Evolutionary conservation across 2,888 invertebrate species (phyloP), one percentile per base, ranked within the genome.

Genomic region (Anoplius nigerrimus): DNA sequence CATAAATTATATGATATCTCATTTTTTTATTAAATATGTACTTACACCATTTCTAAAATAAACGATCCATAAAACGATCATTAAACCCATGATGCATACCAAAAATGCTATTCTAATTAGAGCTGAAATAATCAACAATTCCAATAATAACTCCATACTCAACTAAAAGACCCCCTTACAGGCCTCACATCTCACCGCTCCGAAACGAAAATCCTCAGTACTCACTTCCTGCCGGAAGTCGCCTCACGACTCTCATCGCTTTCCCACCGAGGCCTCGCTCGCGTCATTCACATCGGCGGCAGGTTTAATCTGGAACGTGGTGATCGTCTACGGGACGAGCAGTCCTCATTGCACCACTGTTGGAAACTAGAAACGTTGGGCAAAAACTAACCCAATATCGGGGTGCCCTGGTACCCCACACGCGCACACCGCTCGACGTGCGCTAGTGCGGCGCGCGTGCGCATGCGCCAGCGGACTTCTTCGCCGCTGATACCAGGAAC

Each of bases 331-430:
- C 82, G 82, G 85, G 84, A 84, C 76, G 73, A 75, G 73, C 74
- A 83, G 85, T 75, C 84, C 84, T 83, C 84, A 76, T 84, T 84
- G 82, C 76, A 84, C 85, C 82, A 78, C 78, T 80, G 80, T 78
- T n/a, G 82, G 83, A 85, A 84, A 84, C 84, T 84, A 82, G 84
- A 84, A 83, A 79, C 74, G 76, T 66, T 70, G 68, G 63, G 75
- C 74, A 84, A 85, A 85, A 85, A 84, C 85, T 84, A 84, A 84
- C 85, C 83, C 79, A 84, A 84, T 84, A 84, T 83, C 83, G 18
- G 16, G 75, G 72, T 70, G 78, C 71, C 70, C 70, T 72, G 62
- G 66, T 70, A 71, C 69, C 73, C 71, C 71, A 70, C 70, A 42
- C 43, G 18, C 18, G 11, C 21, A 56, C 43, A n/a, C 11, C n/a